Evolutionary conservation across 2,113 vertebrate genomes (phyloP), one percentile per base, ranked within the genome.

Genomic region (Melanotaenia duboulayi): DNA sequence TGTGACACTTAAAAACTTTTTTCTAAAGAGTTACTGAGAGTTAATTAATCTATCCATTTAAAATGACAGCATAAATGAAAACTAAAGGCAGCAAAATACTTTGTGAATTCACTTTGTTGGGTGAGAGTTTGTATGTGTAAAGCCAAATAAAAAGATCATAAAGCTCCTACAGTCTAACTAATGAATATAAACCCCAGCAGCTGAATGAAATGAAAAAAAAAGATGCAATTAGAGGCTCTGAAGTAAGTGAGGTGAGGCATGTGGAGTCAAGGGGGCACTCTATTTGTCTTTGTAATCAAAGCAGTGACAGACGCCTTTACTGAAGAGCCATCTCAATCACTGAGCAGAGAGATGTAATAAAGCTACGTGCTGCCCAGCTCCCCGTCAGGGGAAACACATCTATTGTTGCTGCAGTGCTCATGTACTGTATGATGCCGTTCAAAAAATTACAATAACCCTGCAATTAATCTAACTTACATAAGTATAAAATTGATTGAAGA

Each of bases 311-410:
- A 62, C 50, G 56, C 32, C 64, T 44, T 28, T 22, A 68, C n/a
- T 57, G 23, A 65, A 60, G 46, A 62, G 32, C 62, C 50, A 23
- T 50, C 32, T 69, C 54, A 22, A 50, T 70, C 44, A 74, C 61
- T 1, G 32, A 52, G 32, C n/a, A 66, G 17, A 61, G 35, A 55
- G 49, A 24, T 74, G 56, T 35, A 83, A 73, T 80, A 76, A 86
- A 61, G 37, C 25, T 35, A 23, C 25, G 55, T 11, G 65, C 17
- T 44, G 23, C 65, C 25, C 65, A 66, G 51, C 61, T 42, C 42
- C 50, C 32, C 23, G 14, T 57, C 28, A 24, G 7, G n/a, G 11
- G 28, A 55, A 19, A 48, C 23, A 25, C 17, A 28, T 35, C 5
- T 25, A 20, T 19, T 63, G 23, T 35, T 12, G 1, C 63, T 37